These are phyloP conservation scores for Myiozetetes cayanensis DNA, from an alignment of 2,113 vertebrate species.

Conservation along the genomic window DNA sequence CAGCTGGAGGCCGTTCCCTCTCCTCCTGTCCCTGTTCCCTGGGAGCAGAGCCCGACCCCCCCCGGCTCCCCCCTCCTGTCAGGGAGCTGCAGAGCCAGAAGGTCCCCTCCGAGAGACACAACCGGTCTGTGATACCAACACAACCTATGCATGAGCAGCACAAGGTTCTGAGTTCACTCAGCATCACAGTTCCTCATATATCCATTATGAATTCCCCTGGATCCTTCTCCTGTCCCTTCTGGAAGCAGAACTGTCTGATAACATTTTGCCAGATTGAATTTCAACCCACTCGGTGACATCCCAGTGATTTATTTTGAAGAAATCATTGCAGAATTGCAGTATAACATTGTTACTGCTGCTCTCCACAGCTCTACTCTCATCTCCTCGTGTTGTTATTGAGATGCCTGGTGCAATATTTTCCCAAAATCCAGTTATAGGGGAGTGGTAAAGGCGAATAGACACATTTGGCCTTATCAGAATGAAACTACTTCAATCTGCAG, in stretches of 20 bases:
- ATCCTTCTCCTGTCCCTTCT: neutral
- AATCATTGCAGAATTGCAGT: neutral
- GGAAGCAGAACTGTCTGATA: neutral
- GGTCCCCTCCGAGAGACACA: rapidly evolving
- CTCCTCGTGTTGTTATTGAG: neutral
- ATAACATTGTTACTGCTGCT: neutral
- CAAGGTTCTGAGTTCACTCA: neutral
- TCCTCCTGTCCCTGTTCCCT: neutral
- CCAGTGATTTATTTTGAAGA: neutral
- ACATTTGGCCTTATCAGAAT: neutral
- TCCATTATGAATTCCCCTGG: neutral
- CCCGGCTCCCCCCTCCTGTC: neutral
- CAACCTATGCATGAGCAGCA: rapidly evolving
- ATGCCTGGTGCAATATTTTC: neutral
- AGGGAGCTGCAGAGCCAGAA: neutral
- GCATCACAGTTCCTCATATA: neutral
- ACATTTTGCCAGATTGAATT: neutral
- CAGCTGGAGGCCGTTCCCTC: neutral
- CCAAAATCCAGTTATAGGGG: neutral
- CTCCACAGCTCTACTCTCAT: neutral
- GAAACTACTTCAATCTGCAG: neutral
- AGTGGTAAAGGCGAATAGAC: neutral
- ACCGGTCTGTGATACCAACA: rapidly evolving
- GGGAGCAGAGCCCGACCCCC: neutral
- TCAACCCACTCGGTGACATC: neutral